Evolutionary conservation across 2,113 vertebrate genomes (phyloP).

Genomic region (Campylomormyrus numenius): DNA sequence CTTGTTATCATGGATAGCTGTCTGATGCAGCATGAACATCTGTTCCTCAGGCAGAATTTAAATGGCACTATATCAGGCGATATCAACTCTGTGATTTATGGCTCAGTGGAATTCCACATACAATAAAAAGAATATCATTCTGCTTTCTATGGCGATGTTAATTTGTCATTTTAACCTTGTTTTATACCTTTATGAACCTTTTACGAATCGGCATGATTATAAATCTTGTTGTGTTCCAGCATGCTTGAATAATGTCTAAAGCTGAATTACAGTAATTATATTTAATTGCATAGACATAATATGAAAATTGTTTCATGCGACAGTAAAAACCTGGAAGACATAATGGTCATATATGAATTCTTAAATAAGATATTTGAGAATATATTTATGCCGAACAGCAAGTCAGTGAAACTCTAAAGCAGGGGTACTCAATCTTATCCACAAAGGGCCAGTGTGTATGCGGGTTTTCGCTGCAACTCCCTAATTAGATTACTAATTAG

Average conservation of each 20-base stretch:
- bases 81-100: conserved; percentile 11
- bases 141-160: not conserved
- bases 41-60: conserved; percentile 13
- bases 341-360: not conserved
- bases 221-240: not conserved
- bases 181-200: not conserved
- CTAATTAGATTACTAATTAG: too few species aligned
- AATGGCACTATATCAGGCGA: conserved; percentile 12
- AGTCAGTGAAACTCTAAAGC: conserved; percentile 44
- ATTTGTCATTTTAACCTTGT: not conserved
- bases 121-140: conserved; percentile 1
- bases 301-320: not conserved
- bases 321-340: not conserved
- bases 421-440: too few species aligned
- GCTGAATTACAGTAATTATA: not conserved
- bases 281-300: not conserved
- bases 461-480: too few species aligned
- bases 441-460: too few species aligned
- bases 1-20: conserved; percentile 19
- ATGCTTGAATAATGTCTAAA: not conserved
- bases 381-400: conserved; percentile 12
- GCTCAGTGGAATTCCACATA: not conserved
- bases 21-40: not conserved
- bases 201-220: not conserved
- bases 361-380: not conserved